Evolutionary conservation across 1,140 invertebrate species (phyloP), one percentile per base, ranked within the genome.

Genomic region (Sycophaga agraensis): DNA sequence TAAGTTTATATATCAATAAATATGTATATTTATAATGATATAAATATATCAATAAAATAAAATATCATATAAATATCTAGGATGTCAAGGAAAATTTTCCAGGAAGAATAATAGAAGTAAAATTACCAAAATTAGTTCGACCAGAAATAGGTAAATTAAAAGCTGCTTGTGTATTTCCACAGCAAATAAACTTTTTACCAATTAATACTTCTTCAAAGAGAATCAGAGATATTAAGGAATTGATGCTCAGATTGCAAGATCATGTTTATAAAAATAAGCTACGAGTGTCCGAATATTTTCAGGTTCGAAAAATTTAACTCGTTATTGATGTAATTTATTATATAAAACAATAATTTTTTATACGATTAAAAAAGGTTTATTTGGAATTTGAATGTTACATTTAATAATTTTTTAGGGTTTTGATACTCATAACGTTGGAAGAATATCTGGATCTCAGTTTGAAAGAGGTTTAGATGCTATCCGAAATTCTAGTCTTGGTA

Each of bases 361-460:
- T 31, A 31, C 11, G 11, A 31, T 31, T 11, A 4, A 28, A 24
- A 46, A 6, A 28, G 28, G 28, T 4, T 31, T 11, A 31, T 11
- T 31, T 6, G 4, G 28, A 31, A 31, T 31, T 11, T 11, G 28
- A 11, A 11, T 31, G 28, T 6, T 31, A 11, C 5, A 31, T 4
- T 31, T 31, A 31, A 31, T 6, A 28, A 35, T 43, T 22, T 59
- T 66, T 16, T 67, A 88, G 86, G 81, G 84, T 65, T 89, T 84
- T 67, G 89, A 90, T 74, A 70, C 75, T 0, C 70, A 88, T 42
- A 85, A 86, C 66, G 75, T 79, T 42, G 88, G 88, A 0, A 84
- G 82, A 68, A 83, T 89, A 48, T 84, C 86, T 0, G 79, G 82
- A 39, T 82, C 83, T 59, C 85, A 89, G 72, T 90, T 90, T 70